Percentiles rank a stretch among this genome's conserved stretches.
Evolutionary conservation across 2,797 vertebrate species (phyloP).

Genomic region (Xenopus petersii): DNA sequence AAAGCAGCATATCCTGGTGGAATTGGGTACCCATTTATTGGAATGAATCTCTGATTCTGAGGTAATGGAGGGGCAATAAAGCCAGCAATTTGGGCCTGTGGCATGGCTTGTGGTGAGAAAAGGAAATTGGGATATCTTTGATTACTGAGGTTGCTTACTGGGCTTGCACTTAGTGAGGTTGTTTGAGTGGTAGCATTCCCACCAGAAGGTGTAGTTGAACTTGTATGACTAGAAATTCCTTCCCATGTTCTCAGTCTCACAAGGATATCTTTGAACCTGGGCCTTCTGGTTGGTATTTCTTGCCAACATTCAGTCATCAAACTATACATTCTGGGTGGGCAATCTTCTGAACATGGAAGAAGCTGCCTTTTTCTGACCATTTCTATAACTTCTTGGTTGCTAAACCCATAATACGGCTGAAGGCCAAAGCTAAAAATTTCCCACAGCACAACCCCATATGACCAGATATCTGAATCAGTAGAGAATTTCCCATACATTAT

Average conservation of each 20-base stretch:
- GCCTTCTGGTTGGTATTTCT: conserved; percentile 84
- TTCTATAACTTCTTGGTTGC: conserved; percentile 97
- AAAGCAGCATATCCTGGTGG: conserved; percentile 92
- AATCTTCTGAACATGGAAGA: conserved; percentile 94
- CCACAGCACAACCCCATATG: conserved; percentile 94
- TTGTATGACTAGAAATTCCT: conserved; percentile 90
- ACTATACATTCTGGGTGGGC: conserved; percentile 87
- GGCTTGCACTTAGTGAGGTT: conserved; percentile 95
- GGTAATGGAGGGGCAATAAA: conserved; percentile 81
- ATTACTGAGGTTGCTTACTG: conserved; percentile 94
- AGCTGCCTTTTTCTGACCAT: conserved; percentile 94
- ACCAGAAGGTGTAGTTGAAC: conserved; percentile 92
- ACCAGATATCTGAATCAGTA: conserved; percentile 94
- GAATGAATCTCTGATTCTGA: conserved; percentile 90
- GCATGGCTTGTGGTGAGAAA: conserved; percentile 81
- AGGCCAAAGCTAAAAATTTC: conserved; percentile 98
- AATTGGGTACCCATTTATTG: conserved; percentile 93
- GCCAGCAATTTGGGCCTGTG: conserved; percentile 79
- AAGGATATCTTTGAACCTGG: conserved; percentile 94
- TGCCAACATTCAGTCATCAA: conserved; percentile 98
- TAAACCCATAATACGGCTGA: conserved; percentile 95
- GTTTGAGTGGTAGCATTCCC: conserved; percentile 98
- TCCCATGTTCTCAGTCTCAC: conserved; percentile 89
- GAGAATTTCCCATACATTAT: conserved; percentile 94
- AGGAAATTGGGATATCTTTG: conserved; percentile 89